Conservation (phyloP, 2,888 invertebrate species). For the Pedicia rivosa region DNA sequence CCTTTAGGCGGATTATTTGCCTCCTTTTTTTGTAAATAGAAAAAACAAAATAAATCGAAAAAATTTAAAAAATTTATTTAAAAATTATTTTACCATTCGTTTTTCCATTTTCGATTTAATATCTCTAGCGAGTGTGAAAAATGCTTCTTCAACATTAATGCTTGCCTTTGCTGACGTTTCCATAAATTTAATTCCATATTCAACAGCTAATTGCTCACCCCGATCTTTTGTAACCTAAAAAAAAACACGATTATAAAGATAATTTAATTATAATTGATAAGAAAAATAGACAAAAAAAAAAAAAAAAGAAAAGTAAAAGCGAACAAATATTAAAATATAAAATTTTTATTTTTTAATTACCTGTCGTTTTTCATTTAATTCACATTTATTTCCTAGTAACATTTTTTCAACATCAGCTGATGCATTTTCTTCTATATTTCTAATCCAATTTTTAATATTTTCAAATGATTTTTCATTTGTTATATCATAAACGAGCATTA, state of each 20-base stretch:
- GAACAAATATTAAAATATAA: not conserved
- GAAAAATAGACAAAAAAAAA: not conserved
- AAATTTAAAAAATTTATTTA: slow-evolving; percentile 8
- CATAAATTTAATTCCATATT: slow-evolving; percentile 98
- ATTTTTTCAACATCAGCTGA: slow-evolving; percentile 98
- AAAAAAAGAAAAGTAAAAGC: not conserved
- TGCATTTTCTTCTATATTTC: slow-evolving; percentile 98
- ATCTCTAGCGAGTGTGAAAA: slow-evolving; percentile 92
- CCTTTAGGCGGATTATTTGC: slow-evolving; percentile 79
- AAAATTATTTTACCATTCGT: slow-evolving; percentile 61
- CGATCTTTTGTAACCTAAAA: slow-evolving; percentile 77
- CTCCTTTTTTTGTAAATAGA: slow-evolving; percentile 46
- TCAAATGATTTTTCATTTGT: slow-evolving; percentile 99
- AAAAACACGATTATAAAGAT: too few species aligned
- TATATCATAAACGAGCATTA: slow-evolving; percentile 98
- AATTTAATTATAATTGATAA: not conserved
- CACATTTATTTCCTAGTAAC: slow-evolving; percentile 98
- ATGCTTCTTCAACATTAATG: slow-evolving; percentile 95
- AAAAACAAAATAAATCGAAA: slow-evolving; percentile 10
- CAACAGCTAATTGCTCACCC: slow-evolving; percentile 92
- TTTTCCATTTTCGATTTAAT: slow-evolving; percentile 98
- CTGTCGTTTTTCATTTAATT: slow-evolving; percentile 89
- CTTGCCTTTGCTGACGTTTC: slow-evolving; percentile 98
- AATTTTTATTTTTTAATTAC: slow-evolving; percentile 25
- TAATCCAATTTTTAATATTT: slow-evolving; percentile 98